A percentile compares a stretch with the other conserved stretches of the same genome.
Conservation (phyloP, 92 coral and sea anemone genomes). For the Phenganax stokvisi region DNA sequence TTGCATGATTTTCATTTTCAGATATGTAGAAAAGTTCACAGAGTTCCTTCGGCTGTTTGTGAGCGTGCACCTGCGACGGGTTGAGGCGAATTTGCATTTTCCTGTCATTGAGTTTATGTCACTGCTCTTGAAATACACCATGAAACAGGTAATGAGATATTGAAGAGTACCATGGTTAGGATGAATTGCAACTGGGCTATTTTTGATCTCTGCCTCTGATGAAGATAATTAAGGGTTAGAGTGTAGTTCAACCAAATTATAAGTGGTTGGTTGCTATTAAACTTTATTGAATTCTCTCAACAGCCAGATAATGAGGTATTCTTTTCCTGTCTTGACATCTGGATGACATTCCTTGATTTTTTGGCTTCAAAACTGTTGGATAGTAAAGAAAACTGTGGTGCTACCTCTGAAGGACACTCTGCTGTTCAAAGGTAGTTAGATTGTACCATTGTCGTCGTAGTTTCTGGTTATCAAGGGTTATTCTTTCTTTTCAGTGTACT, state of each 20-base stretch:
- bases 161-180: no score
- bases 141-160: slow-evolving; percentile 63
- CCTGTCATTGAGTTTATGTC: slow-evolving; percentile 89
- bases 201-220: no score
- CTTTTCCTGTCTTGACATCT: slow-evolving; percentile 80
- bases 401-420: slow-evolving; percentile 74
- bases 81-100: slow-evolving; percentile 88
- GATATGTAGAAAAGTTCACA: slow-evolving; percentile 86
- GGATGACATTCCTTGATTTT: slow-evolving; percentile 86
- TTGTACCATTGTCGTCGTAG: not conserved
- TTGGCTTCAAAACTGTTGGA: slow-evolving; percentile 73
- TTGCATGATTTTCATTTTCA: slow-evolving; percentile 24
- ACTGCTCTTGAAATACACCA: slow-evolving; percentile 77
- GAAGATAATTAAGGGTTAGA: no score
- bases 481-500: not conserved
- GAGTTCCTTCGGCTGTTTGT: slow-evolving; percentile 90
- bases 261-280: not conserved
- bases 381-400: slow-evolving; percentile 64
- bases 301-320: slow-evolving; percentile 88
- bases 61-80: slow-evolving; percentile 77
- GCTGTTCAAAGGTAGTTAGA: slow-evolving; percentile 64
- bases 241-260: not conserved
- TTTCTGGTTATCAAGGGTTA: not conserved
- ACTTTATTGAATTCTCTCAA: not conserved
- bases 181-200: no score